A percentile compares a stretch with the other conserved stretches of the same genome.
phyloP scores from a whole-genome alignment of 2,888 invertebrate genomes.

The Aquatica leii region DNA sequence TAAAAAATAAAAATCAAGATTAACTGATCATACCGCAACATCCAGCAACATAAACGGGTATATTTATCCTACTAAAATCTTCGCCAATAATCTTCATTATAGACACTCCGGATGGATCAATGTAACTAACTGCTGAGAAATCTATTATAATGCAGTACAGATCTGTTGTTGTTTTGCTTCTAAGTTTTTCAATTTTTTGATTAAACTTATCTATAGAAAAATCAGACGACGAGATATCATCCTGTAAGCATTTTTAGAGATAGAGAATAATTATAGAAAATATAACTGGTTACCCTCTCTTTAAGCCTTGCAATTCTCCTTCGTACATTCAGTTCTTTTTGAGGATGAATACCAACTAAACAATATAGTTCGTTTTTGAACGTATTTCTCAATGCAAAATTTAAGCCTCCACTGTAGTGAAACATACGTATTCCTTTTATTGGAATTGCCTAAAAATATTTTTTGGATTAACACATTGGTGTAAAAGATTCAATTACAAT shows the following conservation, averaged over 20 bases:
- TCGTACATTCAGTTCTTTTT: conserved; percentile 59
- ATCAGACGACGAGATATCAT: conserved; percentile 6
- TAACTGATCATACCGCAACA: conserved; percentile 63
- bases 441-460: conserved; percentile 64
- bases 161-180: conserved; percentile 37
- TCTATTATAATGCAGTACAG: conserved; percentile 65
- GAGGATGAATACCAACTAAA: conserved; percentile 63
- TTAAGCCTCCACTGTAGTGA: conserved; percentile 72
- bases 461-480: neutral
- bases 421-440: conserved; percentile 72
- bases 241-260: conserved; percentile 14
- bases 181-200: conserved; percentile 23
- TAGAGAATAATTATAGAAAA: too few relatives aligned
- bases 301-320: conserved; percentile 56
- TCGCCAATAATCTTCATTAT: conserved; percentile 64
- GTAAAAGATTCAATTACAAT: neutral
- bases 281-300: conserved; percentile 18
- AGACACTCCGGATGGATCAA: conserved; percentile 71
- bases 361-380: conserved; percentile 66
- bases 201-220: conserved; percentile 21
- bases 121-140: conserved; percentile 69
- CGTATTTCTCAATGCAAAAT: conserved; percentile 70
- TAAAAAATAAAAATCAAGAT: conserved; percentile 1
- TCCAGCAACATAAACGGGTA: conserved; percentile 65
- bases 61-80: conserved; percentile 64